phyloP scores from a whole-genome alignment of 2,888 invertebrate genomes.

The Nomada flava region DNA sequence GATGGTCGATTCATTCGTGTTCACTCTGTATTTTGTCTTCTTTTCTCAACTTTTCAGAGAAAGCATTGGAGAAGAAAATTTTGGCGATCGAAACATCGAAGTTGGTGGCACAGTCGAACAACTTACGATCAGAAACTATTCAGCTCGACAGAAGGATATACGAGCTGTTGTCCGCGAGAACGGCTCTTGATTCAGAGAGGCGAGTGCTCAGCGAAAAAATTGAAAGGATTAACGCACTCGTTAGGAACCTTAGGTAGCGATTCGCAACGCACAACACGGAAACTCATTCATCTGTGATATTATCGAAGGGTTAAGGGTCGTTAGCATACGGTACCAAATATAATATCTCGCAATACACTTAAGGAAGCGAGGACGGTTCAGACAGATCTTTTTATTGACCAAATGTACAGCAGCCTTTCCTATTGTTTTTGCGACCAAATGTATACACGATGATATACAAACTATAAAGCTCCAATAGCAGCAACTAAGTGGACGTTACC shows the following conservation, averaged over 20 bases:
- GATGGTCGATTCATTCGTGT: background rate
- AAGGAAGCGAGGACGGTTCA: constrained; percentile 55
- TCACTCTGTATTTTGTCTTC: no score
- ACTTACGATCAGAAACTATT: constrained; percentile 77
- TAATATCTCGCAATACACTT: constrained; percentile 61
- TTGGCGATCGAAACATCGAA: constrained; percentile 78
- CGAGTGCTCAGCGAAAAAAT: constrained; percentile 79
- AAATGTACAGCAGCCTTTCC: constrained; percentile 71
- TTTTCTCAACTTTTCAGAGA: constrained; percentile 72
- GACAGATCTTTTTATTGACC: constrained; percentile 64
- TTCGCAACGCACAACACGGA: constrained; percentile 82
- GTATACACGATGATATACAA: constrained; percentile 28
- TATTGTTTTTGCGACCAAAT: constrained; percentile 52
- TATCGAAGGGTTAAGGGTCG: constrained; percentile 82
- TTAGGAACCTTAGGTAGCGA: constrained; percentile 82
- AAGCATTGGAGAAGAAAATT: constrained; percentile 77
- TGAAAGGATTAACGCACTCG: constrained; percentile 79
- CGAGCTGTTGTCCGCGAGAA: constrained; percentile 76
- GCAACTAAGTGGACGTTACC: constrained; percentile 6
- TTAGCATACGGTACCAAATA: constrained; percentile 71
- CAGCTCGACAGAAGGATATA: constrained; percentile 78
- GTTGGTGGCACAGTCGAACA: constrained; percentile 76
- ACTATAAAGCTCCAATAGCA: constrained; percentile 9
- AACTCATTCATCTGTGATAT: constrained; percentile 84
- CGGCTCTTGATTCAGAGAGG: constrained; percentile 79